These are phyloP conservation scores for Naja naja DNA, from an alignment of 2,113 vertebrate genomes.

Conservation along the genomic window DNA sequence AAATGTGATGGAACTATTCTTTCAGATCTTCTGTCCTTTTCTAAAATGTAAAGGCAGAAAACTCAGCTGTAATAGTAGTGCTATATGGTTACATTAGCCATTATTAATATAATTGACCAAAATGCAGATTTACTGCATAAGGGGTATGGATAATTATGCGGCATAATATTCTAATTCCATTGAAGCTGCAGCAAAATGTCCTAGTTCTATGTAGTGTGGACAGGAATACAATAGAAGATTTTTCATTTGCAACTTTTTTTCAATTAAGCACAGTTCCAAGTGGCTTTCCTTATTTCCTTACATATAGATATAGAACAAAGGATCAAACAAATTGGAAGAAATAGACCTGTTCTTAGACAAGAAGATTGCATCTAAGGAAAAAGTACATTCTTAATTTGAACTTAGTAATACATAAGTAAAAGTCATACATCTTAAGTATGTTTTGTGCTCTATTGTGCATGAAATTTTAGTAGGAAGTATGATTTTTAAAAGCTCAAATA, in stretches of 20 bases:
- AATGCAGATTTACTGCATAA: background rate
- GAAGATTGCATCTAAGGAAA: background rate
- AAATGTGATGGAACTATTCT: background rate
- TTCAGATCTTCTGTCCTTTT: conserved; percentile 31
- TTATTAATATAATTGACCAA: conserved; percentile 2
- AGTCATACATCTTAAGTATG: background rate
- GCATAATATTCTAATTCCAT: background rate
- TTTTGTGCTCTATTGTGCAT: conserved; percentile 10
- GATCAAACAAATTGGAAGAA: conserved; percentile 17
- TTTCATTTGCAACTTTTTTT: conserved; percentile 33
- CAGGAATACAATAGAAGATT: conserved; percentile 14
- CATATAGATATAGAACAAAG: conserved; percentile 18
- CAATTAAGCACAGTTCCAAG: conserved; percentile 11
- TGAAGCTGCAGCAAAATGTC: background rate
- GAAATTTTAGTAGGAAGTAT: background rate
- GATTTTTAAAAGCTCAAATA: background rate
- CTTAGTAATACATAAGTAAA: background rate
- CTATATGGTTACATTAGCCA: background rate
- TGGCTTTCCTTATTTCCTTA: conserved; percentile 37
- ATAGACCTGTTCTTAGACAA: background rate
- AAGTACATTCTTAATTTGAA: background rate
- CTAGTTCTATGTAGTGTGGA: background rate
- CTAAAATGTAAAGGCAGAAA: conserved; percentile 8
- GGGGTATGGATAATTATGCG: background rate
- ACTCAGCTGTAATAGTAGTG: background rate